Conservation (phyloP, 1,140 invertebrate genomes). For the Mya arenaria region DNA sequence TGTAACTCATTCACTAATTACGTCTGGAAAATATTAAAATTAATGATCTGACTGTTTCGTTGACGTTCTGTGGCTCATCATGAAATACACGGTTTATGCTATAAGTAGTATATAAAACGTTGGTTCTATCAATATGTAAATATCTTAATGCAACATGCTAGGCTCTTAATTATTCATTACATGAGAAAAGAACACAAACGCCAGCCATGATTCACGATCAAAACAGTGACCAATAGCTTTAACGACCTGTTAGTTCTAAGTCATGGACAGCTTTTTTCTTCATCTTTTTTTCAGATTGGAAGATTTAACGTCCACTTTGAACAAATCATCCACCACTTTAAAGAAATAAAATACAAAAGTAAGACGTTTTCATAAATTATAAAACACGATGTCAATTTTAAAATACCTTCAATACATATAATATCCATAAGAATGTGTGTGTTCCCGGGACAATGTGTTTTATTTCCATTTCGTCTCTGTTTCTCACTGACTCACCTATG, state of each 20-base stretch:
- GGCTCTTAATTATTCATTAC: background rate
- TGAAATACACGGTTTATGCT: background rate
- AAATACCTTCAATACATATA: too few relatives aligned
- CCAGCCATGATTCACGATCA: background rate
- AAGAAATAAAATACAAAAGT: constrained; percentile 59
- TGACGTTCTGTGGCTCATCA: background rate
- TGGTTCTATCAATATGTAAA: background rate
- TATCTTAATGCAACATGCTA: background rate
- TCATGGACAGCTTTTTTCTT: background rate
- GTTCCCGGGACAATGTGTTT: background rate
- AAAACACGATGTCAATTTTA: too few relatives aligned
- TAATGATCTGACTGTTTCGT: too few relatives aligned
- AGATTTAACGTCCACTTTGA: constrained; percentile 55
- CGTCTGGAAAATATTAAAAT: background rate
- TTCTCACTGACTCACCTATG: too few relatives aligned
- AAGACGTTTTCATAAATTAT: too few relatives aligned
- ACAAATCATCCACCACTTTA: constrained; percentile 58
- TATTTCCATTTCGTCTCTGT: too few relatives aligned
- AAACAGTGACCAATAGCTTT: background rate
- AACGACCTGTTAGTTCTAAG: too few relatives aligned
- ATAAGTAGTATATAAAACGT: background rate
- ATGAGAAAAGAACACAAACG: background rate
- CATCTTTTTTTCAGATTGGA: constrained; percentile 52
- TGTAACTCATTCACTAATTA: background rate
- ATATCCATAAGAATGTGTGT: too few relatives aligned